phyloP scores from a whole-genome alignment of 2,113 vertebrate genomes.

The Antidorcas marsupialis region DNA sequence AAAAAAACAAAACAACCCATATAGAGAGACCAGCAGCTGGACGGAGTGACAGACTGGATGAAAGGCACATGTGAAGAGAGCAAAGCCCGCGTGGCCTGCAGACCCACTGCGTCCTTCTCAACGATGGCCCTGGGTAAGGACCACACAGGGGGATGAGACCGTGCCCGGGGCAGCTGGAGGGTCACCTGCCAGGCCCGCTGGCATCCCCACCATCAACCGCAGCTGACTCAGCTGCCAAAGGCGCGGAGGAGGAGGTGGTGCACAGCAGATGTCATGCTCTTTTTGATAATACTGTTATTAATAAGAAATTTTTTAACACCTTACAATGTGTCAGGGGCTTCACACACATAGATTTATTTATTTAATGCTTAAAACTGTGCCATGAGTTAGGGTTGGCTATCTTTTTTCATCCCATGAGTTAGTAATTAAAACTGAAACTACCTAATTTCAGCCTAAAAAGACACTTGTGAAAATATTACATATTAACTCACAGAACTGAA shows the following conservation, averaged over 20 bases:
- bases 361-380: not conserved
- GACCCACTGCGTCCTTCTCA: not conserved
- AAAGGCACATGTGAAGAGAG: not conserved
- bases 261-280: rapidly evolving
- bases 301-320: not conserved
- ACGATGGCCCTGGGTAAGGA: not conserved
- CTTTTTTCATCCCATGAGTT: not conserved
- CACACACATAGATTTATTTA: not conserved
- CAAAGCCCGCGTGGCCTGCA: rapidly evolving
- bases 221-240: not conserved
- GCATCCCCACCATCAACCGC: rapidly evolving
- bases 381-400: not conserved
- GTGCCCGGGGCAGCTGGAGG: not conserved
- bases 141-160: rapidly evolving
- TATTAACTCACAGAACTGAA: not conserved
- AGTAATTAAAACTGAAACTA: not conserved
- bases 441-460: not conserved
- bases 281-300: not conserved
- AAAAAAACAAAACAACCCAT: not conserved
- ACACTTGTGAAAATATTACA: not conserved
- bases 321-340: not conserved
- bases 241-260: rapidly evolving
- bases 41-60: not conserved
- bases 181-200: not conserved
- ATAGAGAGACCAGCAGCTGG: not conserved